A percentile compares a stretch with the other conserved stretches of the same genome.
Evolutionary conservation across 2,888 invertebrate species (phyloP).

Genomic region (Sarcophaga subvicina): DNA sequence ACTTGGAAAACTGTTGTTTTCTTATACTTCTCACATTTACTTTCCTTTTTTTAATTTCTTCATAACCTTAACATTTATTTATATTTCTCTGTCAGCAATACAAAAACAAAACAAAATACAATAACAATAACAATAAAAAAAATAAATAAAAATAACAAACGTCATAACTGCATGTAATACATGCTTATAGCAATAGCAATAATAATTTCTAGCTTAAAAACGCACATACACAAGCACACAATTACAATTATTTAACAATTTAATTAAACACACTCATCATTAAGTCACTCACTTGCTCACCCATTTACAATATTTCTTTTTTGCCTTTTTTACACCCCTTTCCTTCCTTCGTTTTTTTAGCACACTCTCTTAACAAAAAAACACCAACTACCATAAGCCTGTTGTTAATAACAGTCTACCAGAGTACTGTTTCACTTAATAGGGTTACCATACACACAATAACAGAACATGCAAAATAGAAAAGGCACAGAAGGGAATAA

Average conservation of each 20-base stretch:
- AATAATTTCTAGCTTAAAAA: constrained; percentile 6
- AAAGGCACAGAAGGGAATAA: not conserved
- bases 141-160: constrained; percentile 41
- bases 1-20: not conserved
- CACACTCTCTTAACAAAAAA: constrained; percentile 6
- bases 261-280: constrained; percentile 46
- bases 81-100: not conserved
- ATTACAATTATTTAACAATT: constrained; percentile 7
- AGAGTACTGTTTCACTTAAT: constrained; percentile 33
- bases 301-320: not conserved
- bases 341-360: constrained; percentile 11
- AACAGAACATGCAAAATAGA: not conserved
- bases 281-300: constrained; percentile 42
- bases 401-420: constrained; percentile 34
- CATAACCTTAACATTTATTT: not conserved
- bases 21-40: not conserved
- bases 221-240: not conserved
- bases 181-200: constrained; percentile 29
- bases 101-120: not conserved
- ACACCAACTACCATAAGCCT: constrained; percentile 29
- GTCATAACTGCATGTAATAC: constrained; percentile 44
- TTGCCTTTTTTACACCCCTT: constrained; percentile 28
- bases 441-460: constrained; percentile 17
- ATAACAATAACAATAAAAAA: constrained; percentile 21
- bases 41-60: not conserved